Conservation (phyloP, 2,113 vertebrate genomes). For the Apus apus region DNA sequence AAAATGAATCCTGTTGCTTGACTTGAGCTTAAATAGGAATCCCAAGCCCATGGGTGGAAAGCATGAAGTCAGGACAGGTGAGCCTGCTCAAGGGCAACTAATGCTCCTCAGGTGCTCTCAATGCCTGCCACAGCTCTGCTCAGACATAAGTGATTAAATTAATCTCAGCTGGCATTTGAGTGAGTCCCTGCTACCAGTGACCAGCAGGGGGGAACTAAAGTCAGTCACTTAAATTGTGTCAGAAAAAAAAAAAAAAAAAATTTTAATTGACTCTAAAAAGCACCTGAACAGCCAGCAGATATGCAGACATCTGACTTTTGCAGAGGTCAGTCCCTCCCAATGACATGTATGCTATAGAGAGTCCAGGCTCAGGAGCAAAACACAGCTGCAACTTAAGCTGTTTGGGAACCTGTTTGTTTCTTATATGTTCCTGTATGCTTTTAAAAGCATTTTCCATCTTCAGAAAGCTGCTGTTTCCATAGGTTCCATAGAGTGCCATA, state of each 20-base stretch:
- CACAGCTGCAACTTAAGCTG: neutral
- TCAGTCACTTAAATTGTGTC: neutral
- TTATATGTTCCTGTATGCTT: neutral
- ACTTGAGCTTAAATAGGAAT: neutral
- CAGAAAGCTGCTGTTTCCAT: neutral
- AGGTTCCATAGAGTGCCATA: neutral
- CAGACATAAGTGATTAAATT: neutral
- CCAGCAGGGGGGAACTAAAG: neutral
- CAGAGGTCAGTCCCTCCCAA: neutral
- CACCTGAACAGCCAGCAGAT: neutral
- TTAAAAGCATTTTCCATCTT: neutral
- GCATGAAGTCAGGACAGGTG: no score
- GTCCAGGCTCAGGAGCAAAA: neutral
- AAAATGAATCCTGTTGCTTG: accelerated
- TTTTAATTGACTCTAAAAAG: neutral
- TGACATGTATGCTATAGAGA: neutral
- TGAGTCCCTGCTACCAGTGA: neutral
- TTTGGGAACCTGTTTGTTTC: neutral
- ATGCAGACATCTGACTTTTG: neutral
- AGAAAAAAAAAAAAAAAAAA: neutral
- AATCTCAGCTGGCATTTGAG: neutral
- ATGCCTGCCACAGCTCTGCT: neutral
- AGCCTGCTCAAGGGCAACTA: accelerated
- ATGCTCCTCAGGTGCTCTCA: neutral
- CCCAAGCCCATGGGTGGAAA: accelerated